Base-by-base conservation (phyloP, 2,888 invertebrate species). In the Dyspetes luteomarginatus region DNA sequence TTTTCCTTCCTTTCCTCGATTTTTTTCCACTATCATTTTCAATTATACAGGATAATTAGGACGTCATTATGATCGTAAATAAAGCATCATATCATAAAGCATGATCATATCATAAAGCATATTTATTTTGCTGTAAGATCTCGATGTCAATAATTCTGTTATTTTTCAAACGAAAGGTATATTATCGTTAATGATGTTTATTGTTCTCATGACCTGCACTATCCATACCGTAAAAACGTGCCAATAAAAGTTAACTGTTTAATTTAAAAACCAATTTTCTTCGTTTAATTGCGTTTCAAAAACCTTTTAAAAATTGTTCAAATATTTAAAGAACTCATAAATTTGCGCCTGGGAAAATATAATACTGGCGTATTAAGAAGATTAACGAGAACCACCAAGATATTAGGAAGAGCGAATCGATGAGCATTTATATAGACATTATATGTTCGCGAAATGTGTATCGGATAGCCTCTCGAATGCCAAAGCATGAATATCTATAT, bases 331-430 rank as follows among this genome's bases (percentile, higher is more conserved):
- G n/a, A 7, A n/a, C 24, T 24, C 12, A 45, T 9, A 43, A 45
- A 12, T 45, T 30, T 24, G 52, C 24, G n/a, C n/a, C 7, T 28
- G 15, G 2, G 19, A 30, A 24, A 28, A 19, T 22, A 36, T 4
- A 45, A 17, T 4, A 15, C 4, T 60, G 17, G 2, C 3, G 4
- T 28, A 60, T 30, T n/a, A 12, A 60, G 7, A 50, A 28, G 9
- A 45, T 50, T 41, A 50, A 50, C 43, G 12, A 56, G 45, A 36
- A 17, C 17, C 48, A 4, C 41, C n/a, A 55, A 36, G 48, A 58
- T 28, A 67, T 65, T 58, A 26, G 41, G 19, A 15, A 12, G 41
- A 74, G 52, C 9, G 1, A 69, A 76, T 52, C 62, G 43, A 76
- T 50, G 4, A 68, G 19, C 19, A 15, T 48, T 3, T 26, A 48